These are phyloP conservation scores for Gasterosteus aculeatus DNA, from an alignment of 2,113 vertebrate species.

Conservation along the genomic window DNA sequence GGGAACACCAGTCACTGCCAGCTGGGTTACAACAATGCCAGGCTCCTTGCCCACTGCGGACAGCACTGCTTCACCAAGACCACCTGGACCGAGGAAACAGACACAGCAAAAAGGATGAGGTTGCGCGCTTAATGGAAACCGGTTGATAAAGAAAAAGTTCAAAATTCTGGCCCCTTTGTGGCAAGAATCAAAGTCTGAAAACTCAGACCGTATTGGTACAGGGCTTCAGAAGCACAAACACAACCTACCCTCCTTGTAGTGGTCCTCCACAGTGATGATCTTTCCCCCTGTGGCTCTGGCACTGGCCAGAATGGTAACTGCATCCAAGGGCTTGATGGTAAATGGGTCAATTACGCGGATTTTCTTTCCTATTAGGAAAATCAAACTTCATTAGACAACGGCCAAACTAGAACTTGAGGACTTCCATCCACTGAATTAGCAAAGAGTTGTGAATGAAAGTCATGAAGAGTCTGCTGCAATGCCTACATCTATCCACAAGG, in stretches of 20 bases:
- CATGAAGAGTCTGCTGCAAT: not conserved
- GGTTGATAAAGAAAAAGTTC: not conserved
- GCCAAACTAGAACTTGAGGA: not conserved
- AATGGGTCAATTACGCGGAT: constrained; percentile 88
- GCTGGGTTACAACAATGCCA: constrained; percentile 81
- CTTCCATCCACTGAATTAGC: too few species aligned
- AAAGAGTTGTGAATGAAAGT: not conserved
- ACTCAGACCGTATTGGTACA: not conserved
- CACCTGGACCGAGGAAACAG: constrained; percentile 73
- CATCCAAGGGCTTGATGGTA: constrained; percentile 90
- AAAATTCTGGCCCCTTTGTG: not conserved
- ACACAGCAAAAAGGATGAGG: not conserved
- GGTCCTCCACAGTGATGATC: constrained; percentile 90
- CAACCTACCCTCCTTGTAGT: constrained; percentile 86
- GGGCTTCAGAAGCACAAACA: not conserved
- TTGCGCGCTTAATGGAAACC: not conserved
- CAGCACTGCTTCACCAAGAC: constrained; percentile 87
- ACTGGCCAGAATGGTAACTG: constrained; percentile 81
- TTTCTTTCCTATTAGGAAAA: constrained; percentile 74
- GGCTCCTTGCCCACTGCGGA: constrained; percentile 83
- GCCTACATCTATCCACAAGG: constrained; percentile 24
- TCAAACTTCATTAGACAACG: not conserved
- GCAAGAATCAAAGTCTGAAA: not conserved
- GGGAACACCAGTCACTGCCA: constrained; percentile 83
- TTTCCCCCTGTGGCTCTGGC: constrained; percentile 83